Evolutionary conservation across 2,797 vertebrate genomes (phyloP).

Genomic region (Balearica regulorum): DNA sequence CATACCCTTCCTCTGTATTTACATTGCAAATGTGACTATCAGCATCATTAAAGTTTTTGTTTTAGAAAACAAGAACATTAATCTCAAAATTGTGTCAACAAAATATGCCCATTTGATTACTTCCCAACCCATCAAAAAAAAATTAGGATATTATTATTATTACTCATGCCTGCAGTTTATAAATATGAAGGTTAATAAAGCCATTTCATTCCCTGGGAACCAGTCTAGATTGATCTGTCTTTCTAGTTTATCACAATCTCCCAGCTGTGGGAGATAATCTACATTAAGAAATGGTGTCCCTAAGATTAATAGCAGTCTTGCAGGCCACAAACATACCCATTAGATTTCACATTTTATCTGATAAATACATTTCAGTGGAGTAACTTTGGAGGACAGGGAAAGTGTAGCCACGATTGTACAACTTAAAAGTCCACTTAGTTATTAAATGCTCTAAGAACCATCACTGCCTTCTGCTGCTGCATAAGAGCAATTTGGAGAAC

Average conservation of each 20-base stretch:
- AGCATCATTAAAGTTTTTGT: background rate
- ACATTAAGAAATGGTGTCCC: background rate
- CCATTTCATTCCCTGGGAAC: background rate
- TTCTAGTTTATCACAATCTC: conserved; percentile 22
- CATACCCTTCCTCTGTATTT: background rate
- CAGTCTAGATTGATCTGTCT: background rate
- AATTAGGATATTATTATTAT: background rate
- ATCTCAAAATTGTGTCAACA: conserved; percentile 1
- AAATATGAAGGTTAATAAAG: conserved; percentile 45
- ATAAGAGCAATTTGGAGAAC: background rate
- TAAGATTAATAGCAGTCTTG: conserved; percentile 21
- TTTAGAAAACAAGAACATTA: background rate
- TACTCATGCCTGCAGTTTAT: conserved; percentile 8
- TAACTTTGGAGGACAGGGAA: background rate
- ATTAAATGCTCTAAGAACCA: background rate
- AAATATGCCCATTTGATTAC: background rate
- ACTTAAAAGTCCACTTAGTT: background rate
- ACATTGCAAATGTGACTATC: background rate
- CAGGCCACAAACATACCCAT: background rate
- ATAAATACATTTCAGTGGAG: background rate
- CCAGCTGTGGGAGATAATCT: conserved; percentile 24
- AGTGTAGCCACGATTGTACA: background rate
- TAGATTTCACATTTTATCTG: background rate
- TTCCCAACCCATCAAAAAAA: background rate
- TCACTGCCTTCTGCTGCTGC: background rate